Conservation (phyloP, 2,797 vertebrate species). For the Pseudocheirus occidentalis region DNA sequence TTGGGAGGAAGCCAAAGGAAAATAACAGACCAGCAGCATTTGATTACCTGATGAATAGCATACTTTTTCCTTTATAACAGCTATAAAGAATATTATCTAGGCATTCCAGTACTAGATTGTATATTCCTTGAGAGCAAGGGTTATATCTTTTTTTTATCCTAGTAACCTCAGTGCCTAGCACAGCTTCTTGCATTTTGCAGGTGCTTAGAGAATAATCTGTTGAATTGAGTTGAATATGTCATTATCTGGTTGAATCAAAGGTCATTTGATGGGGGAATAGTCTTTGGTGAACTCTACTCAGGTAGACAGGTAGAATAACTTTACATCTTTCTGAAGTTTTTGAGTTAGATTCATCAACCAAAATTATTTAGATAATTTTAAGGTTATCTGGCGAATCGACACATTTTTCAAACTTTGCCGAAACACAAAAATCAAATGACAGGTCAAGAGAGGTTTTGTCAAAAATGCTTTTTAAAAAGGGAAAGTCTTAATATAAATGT, state of each 20-base stretch:
- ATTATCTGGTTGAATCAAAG: not conserved
- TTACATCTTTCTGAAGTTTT: not conserved
- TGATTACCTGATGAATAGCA: not conserved
- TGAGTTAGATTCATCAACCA: constrained; percentile 1
- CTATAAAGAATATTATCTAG: not conserved
- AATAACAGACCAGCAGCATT: not conserved
- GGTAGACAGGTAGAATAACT: not conserved
- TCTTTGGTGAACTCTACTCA: not conserved
- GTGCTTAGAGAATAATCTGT: not conserved
- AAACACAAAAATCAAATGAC: not conserved
- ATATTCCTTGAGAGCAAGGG: not conserved
- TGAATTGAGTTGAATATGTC: not conserved
- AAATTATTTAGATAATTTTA: not conserved
- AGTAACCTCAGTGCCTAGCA: not conserved
- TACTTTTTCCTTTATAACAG: not conserved
- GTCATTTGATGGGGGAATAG: not conserved
- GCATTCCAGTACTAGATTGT: not conserved
- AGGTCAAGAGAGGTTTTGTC: constrained; percentile 4
- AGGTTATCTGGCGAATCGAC: not conserved
- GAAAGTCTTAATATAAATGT: constrained; percentile 28
- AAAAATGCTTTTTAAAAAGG: not conserved
- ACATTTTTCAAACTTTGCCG: not conserved
- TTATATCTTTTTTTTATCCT: not conserved
- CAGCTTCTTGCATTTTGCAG: not conserved
- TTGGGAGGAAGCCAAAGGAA: not conserved